Conservation (phyloP, 2,113 vertebrate genomes). For the Cololabis saira region DNA sequence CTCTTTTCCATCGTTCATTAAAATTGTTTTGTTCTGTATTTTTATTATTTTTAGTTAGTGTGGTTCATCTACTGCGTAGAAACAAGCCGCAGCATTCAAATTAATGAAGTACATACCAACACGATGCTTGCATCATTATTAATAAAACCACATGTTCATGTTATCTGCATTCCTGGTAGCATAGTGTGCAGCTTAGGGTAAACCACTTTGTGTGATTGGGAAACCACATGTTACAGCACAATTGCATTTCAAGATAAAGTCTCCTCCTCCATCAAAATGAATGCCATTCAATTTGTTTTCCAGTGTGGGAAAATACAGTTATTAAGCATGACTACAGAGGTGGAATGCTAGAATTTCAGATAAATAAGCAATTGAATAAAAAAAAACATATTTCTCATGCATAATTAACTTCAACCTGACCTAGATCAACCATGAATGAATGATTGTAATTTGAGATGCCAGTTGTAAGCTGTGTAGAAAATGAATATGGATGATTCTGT, state of each 20-base stretch:
- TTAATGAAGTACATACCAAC: conserved; percentile 19
- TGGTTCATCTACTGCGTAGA: conserved; percentile 18
- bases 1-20: conserved; percentile 50
- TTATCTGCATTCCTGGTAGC: conserved; percentile 8
- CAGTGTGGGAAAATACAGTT: conserved; percentile 15
- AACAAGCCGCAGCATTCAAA: conserved; percentile 29
- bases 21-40: conserved; percentile 54
- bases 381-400: conserved; percentile 47
- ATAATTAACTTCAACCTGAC: conserved; percentile 61
- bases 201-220: conserved; percentile 16
- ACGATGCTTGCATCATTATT: conserved; percentile 10
- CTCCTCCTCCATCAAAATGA: conserved; percentile 17
- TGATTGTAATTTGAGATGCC: conserved; percentile 55
- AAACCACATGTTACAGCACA: conserved; percentile 3
- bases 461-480: conserved; percentile 51
- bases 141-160: conserved; percentile 11
- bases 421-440: conserved; percentile 60
- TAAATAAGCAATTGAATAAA: conserved; percentile 54
- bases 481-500: conserved; percentile 63
- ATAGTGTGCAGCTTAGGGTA: conserved; percentile 15
- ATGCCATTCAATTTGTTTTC: conserved; percentile 19
- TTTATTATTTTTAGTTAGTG: conserved; percentile 39
- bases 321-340: conserved; percentile 13
- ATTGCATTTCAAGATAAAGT: conserved; percentile 20
- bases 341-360: conserved; percentile 23